These are phyloP conservation scores for Mugil cephalus DNA, from an alignment of 2,113 vertebrate genomes.

Conservation along the genomic window DNA sequence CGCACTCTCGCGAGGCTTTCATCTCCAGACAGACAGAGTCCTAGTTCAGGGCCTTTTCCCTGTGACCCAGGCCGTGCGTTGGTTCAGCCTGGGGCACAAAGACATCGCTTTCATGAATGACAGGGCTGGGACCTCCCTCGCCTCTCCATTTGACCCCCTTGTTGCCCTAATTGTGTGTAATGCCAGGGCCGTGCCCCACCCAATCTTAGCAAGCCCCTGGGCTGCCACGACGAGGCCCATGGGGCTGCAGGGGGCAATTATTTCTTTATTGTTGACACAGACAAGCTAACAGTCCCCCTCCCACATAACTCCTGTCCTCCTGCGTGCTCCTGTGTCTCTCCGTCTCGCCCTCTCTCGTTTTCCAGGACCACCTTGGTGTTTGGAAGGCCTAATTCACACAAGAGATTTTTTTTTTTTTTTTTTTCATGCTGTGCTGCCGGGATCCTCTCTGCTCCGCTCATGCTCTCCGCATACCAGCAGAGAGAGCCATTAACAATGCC, in stretches of 20 bases:
- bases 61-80: slow-evolving; percentile 46
- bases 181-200: slow-evolving; percentile 72
- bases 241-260: slow-evolving; percentile 74
- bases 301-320: slow-evolving; percentile 74
- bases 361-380: slow-evolving; percentile 76
- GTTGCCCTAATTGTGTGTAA: slow-evolving; percentile 80
- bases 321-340: slow-evolving; percentile 62
- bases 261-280: slow-evolving; percentile 81
- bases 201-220: slow-evolving; percentile 41
- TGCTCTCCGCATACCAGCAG: slow-evolving; percentile 69
- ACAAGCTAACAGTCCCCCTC: slow-evolving; percentile 77
- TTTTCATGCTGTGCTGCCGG: slow-evolving; percentile 54
- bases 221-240: slow-evolving; percentile 39
- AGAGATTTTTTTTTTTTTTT: slow-evolving; percentile 16
- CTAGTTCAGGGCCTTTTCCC: slow-evolving; percentile 57
- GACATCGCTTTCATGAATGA: slow-evolving; percentile 69
- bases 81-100: slow-evolving; percentile 60
- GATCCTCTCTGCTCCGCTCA: slow-evolving; percentile 63
- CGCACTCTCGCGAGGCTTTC: slow-evolving; percentile 59
- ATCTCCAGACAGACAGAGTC: slow-evolving; percentile 70
- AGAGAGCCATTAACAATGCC: slow-evolving; percentile 67
- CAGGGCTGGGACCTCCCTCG: slow-evolving; percentile 66
- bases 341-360: slow-evolving; percentile 49
- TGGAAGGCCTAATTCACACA: slow-evolving; percentile 52
- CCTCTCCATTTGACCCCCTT: slow-evolving; percentile 76